Base-by-base conservation (phyloP, 2,797 vertebrate genomes). In the Columba guinea region DNA sequence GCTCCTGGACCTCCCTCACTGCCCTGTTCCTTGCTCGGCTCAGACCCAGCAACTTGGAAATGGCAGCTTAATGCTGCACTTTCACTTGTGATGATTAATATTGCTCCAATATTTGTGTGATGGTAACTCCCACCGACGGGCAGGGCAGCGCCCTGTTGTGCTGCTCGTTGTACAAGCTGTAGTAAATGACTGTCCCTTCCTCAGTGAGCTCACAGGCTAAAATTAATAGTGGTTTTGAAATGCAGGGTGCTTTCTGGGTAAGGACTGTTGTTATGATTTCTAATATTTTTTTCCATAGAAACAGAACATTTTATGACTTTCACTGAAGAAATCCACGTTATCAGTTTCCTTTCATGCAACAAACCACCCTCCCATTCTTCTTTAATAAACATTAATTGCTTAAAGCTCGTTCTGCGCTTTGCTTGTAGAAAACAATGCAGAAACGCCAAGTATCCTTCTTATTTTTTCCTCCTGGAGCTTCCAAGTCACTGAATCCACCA, bases 131-230 rank as follows among this genome's bases (percentile, higher is more conserved):
- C 75, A 77, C 56, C 0, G 5, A 32, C 0, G 7, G 78, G 90
- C 80, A 90, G 92, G 94, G 94, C 93, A 94, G 95, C 1, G 46
- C 94, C 93, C 90, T 87, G 91, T 88, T 82, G 91, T 53, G 85
- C 85, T 94, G 83, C 70, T 73, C 71, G 80, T 92, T 95, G 94
- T 96, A 70, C 4, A 9, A 75, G 46, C 71, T 71, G 34, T 26
- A 58, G 93, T 71, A 93, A 96, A 96, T 92, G 90, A 87, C 86
- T 68, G 81, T 95, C 94, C 84, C 88, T 95, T 96, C 95, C 94
- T 94, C 78, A 2, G 3, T 90, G 93, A 96, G 88, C 91, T 96
- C 95, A 96, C 3, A 6, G 68, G 71, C 90, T 96, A 87, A 96
- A 94, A 94, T 94, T 90, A 95, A 97, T 92, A 75, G 59, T 1